phyloP scores from a whole-genome alignment of 2,888 invertebrate genomes.

The Yponomeuta cagnagella region DNA sequence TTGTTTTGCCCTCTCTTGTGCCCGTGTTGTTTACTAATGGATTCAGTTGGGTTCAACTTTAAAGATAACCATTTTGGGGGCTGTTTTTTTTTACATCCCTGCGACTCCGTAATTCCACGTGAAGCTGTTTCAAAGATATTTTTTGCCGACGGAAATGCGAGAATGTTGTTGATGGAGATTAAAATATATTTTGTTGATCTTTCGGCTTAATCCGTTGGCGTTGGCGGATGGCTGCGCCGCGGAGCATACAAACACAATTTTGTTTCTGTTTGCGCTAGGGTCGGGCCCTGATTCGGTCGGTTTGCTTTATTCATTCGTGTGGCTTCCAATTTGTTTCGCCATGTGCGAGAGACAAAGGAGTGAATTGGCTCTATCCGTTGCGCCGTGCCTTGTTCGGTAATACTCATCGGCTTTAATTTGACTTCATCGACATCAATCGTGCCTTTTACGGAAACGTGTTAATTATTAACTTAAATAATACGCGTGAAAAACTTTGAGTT shows the following conservation, averaged over 20 bases:
- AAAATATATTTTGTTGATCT: slow-evolving; percentile 71
- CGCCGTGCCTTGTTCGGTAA: background rate
- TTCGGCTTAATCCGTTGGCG: slow-evolving; percentile 60
- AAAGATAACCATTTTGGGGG: slow-evolving; percentile 66
- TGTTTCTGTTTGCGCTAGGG: slow-evolving; percentile 38
- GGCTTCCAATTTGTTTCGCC: slow-evolving; percentile 39
- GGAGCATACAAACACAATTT: slow-evolving; percentile 27
- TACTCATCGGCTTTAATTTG: background rate
- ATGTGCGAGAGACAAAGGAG: slow-evolving; percentile 1
- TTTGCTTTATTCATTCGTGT: slow-evolving; percentile 26
- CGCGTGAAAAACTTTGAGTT: no score
- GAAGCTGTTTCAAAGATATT: slow-evolving; percentile 52
- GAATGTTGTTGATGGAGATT: slow-evolving; percentile 65
- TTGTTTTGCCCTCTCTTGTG: slow-evolving; percentile 73
- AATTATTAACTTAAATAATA: background rate
- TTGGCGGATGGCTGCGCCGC: slow-evolving; percentile 22
- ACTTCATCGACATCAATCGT: background rate
- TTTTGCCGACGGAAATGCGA: slow-evolving; percentile 71
- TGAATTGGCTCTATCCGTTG: background rate
- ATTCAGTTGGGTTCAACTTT: slow-evolving; percentile 72
- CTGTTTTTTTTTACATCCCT: slow-evolving; percentile 53
- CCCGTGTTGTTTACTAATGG: slow-evolving; percentile 75
- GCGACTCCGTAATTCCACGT: slow-evolving; percentile 30
- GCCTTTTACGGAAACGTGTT: background rate
- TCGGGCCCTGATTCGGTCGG: slow-evolving; percentile 31